Evolutionary conservation across 2,113 vertebrate genomes (phyloP), one percentile per base, ranked within the genome.

Genomic region (Dendrocopos noguchii): DNA sequence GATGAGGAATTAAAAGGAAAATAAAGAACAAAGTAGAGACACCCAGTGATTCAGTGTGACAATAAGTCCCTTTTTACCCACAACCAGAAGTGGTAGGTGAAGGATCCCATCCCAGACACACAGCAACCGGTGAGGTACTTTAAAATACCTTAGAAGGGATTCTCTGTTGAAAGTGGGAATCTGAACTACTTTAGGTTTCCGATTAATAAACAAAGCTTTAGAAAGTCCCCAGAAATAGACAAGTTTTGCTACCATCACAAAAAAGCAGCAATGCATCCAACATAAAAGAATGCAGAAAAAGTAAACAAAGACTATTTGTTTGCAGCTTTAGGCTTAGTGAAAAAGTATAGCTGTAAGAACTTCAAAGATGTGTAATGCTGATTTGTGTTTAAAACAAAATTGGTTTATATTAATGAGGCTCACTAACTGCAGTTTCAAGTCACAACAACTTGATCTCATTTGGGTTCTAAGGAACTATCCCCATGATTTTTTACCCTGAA

Each of bases 1-100:
- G 92, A 78, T 31, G 77, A 52, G 83, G 61, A 52, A 89, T 47
- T 64, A 72, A 71, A 90, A 91, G 83, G 73, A 61, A 90, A 91
- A 84, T 24, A n/a, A 84, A 44, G 66, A 86, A 80, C 4, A 25
- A 86, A 88, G 88, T 0, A 53, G 73, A 65, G 95, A 68, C 47
- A 67, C 53, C 5, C 91, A 63, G 79, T 63, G 73, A 93, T 70
- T 88, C 66, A 57, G 63, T 17, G 77, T 61, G 88, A 87, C 82
- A 86, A 47, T 28, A 73, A 75, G 3, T 82, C 90, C 63, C 39
- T 72, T 90, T 67, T 65, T 6, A 50, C 18, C 47, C 75, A 5
- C 0, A 4, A 18, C 76, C 86, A 70, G 36, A 27, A 65, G 68
- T 81, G 63, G 34, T 9, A 59, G 63, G 31, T 39, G 71, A 56